These are phyloP conservation scores for Camponotus floridanus DNA, from an alignment of 1,140 invertebrate species.

Conservation along the genomic window DNA sequence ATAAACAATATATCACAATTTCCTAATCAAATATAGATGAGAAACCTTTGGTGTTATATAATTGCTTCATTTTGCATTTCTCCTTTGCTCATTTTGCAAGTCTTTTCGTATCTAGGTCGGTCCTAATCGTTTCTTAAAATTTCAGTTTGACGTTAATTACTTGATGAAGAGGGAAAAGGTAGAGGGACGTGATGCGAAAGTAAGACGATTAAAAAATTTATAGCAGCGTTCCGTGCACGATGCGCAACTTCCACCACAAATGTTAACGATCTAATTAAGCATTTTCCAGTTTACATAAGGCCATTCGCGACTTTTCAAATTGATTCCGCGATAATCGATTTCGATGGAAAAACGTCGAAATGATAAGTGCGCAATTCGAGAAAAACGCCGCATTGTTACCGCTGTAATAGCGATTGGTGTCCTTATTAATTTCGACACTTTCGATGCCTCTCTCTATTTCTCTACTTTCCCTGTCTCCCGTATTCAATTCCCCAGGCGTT, in stretches of 20 bases:
- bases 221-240: conserved; percentile 35
- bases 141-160: conserved; percentile 78
- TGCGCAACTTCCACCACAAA: conserved; percentile 38
- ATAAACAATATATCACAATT: neutral
- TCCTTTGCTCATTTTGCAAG: neutral
- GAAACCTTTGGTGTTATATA: neutral
- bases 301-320: neutral
- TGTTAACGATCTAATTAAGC: conserved; percentile 48
- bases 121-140: conserved; percentile 79
- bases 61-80: neutral
- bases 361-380: conserved; percentile 47
- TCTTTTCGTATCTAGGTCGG: neutral
- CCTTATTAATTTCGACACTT: conserved; percentile 77
- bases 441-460: conserved; percentile 18
- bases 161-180: conserved; percentile 70
- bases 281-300: neutral
- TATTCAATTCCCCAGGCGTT: conserved; percentile 53
- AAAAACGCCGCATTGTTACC: conserved; percentile 60
- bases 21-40: neutral
- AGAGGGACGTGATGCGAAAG: conserved; percentile 48
- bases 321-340: conserved; percentile 3
- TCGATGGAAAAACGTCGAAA: neutral
- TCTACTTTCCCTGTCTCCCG: neutral
- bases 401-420: conserved; percentile 51
- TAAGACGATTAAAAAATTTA: conserved; percentile 76